Evolutionary conservation across 2,888 invertebrate genomes (phyloP), one percentile per base, ranked within the genome.

Genomic region (Cantharis rustica): DNA sequence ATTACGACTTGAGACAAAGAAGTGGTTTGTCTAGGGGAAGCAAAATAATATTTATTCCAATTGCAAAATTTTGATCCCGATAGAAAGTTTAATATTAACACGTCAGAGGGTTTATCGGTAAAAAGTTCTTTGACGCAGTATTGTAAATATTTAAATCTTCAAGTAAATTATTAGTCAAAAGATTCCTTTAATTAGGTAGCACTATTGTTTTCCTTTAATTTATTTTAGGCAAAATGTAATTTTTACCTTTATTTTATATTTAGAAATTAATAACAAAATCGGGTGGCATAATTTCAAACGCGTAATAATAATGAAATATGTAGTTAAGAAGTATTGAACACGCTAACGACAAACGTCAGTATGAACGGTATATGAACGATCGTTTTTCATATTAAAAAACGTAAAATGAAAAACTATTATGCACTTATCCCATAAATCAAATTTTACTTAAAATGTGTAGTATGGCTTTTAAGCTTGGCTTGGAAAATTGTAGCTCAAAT

Each of bases 381-480:
- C 64, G 23, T 20, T 66, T 20, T 66, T 66, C 64, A 66, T 66
- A 66, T 66, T 66, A 20, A 66, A 66, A 66, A 66, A 64, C 5
- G 15, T n/a, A n/a, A 16, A 66, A 66, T 66, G 64, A 66, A 66
- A 66, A 66, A 66, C n/a, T 66, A 66, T 66, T 66, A 11, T 66
- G 64, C 64, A 66, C 64, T 66, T 66, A 66, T n/a, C 11, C 23
- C 64, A 66, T 66, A 66, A 66, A 66, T 66, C 64, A 66, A 20
- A 16, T 66, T 66, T 66, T 66, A 66, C 23, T 66, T 66, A 23
- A 23, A 20, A 66, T 66, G 64, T 47, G 47, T 47, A 47, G n/a
- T 47, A 47, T 13, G 31, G 47, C 47, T 47, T 47, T 47, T 47
- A 47, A 47, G 47, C 47, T n/a, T 47, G 47, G 47, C 47, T 47